Evolutionary conservation across 1,140 invertebrate species (phyloP), one percentile per base, ranked within the genome.

Genomic region (Reticulitermes speratus): DNA sequence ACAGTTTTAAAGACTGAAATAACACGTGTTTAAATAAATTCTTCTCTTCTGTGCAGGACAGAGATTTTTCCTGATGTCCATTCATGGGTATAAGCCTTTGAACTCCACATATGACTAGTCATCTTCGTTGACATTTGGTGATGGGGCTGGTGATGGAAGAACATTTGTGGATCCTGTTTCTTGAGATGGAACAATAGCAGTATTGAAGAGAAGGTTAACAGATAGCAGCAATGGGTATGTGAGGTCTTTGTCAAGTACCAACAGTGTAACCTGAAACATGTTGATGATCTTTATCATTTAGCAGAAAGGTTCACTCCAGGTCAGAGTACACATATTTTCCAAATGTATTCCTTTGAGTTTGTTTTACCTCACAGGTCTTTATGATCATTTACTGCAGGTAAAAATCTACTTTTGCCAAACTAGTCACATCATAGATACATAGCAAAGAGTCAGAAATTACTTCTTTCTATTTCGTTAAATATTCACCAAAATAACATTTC

Each of bases 151-250:
- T 38, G 32, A 45, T 59, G 44, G 83, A 23, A 23, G n/a, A 21
- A 3, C 38, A 16, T 12, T 11, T 11, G 44, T 30, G 21, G 48
- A 25, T 30, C n/a, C n/a, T 45, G 19, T 7, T 84, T 84, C 44
- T 52, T 48, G 45, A 16, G 83, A 48, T 84, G 83, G 25, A 52
- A 59, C 30, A 52, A 52, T 19, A 30, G 45, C 21, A 12, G 85
- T 81, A 45, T n/a, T 85, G 16, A 85, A n/a, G 11, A 85, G 14
- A 25, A 85, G 25, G 65, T 85, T 85, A 11, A 85, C 85, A 52
- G 65, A 81, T 38, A 85, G 44, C 19, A 75, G 55, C n/a, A 85
- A 30, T 65, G 85, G 85, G 44, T 55, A 85, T 38, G 52, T 65
- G 3, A 85, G 38, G 25, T 85, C 85, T 19, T 44, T 32, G 3